Percentiles rank a stretch among this genome's conserved stretches.
phyloP scores from a whole-genome alignment of 1,140 invertebrate species.

The Acromyrmex heyeri region DNA sequence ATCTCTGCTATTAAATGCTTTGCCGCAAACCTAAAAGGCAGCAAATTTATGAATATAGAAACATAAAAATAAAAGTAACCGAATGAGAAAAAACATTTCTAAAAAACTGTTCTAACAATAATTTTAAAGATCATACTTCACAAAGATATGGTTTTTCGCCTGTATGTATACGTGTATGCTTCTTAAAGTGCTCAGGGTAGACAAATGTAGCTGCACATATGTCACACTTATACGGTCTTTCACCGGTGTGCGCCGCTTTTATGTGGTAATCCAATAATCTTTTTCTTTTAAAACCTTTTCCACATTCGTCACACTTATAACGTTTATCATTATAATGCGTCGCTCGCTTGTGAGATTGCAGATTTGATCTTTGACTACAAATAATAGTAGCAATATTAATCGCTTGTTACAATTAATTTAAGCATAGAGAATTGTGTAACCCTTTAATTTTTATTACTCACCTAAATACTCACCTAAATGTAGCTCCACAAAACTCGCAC shows the following conservation, averaged over 20 bases:
- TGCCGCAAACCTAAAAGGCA: constrained; percentile 91
- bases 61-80: background rate
- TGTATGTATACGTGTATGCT: constrained; percentile 93
- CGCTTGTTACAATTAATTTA: constrained; percentile 18
- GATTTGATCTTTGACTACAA: constrained; percentile 91
- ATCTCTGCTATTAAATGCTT: constrained; percentile 93
- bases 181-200: constrained; percentile 94
- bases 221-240: constrained; percentile 92
- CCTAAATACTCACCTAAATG: constrained; percentile 86
- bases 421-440: background rate
- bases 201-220: constrained; percentile 92
- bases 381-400: constrained; percentile 7
- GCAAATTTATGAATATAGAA: background rate
- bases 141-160: constrained; percentile 93
- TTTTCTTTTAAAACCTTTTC: constrained; percentile 91
- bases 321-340: constrained; percentile 93
- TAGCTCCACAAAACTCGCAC: constrained; percentile 93
- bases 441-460: background rate
- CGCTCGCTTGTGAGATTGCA: constrained; percentile 92
- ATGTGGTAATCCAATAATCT: constrained; percentile 93
- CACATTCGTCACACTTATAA: constrained; percentile 90
- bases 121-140: constrained; percentile 86
- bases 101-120: constrained; percentile 14
- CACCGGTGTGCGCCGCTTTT: constrained; percentile 93
- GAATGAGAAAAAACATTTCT: background rate